These are phyloP conservation scores for Callitettix versicolor DNA, from an alignment of 1,140 invertebrate genomes.

Conservation along the genomic window DNA sequence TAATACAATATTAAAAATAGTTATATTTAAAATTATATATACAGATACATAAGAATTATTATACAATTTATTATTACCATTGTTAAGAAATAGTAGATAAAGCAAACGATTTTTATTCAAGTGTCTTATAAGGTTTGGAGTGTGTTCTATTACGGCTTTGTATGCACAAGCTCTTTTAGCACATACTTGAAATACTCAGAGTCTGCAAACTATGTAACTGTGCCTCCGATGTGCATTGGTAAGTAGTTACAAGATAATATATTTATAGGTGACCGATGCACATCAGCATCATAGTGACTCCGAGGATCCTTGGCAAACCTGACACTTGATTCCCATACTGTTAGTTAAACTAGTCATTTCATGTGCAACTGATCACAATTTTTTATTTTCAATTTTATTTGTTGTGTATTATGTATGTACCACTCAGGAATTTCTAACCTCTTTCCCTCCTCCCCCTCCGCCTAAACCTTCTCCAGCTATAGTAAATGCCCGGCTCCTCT, in stretches of 20 bases:
- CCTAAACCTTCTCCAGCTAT: not conserved
- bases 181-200: not conserved
- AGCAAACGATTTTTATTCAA: not conserved
- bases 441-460: not conserved
- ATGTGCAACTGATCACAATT: conserved; percentile 10
- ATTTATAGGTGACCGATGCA: conserved; percentile 4
- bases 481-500: conserved; percentile 1
- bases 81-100: conserved; percentile 2
- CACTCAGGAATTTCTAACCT: not conserved
- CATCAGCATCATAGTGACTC: not conserved
- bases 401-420: not conserved
- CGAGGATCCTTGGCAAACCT: not conserved
- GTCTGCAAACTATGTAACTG: not conserved
- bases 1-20: conserved; percentile 16
- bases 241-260: not conserved
- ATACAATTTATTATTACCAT: conserved; percentile 14
- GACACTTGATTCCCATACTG: not conserved
- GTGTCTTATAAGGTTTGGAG: not conserved
- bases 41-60: conserved; percentile 9
- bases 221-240: conserved; percentile 2
- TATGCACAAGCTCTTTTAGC: too few species aligned
- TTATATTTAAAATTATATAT: conserved; percentile 13
- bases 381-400: not conserved
- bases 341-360: conserved; percentile 14
- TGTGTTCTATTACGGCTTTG: not conserved